Evolutionary conservation across 2,113 vertebrate species (phyloP), one percentile per base, ranked within the genome.

Genomic region (Callorhinus ursinus): DNA sequence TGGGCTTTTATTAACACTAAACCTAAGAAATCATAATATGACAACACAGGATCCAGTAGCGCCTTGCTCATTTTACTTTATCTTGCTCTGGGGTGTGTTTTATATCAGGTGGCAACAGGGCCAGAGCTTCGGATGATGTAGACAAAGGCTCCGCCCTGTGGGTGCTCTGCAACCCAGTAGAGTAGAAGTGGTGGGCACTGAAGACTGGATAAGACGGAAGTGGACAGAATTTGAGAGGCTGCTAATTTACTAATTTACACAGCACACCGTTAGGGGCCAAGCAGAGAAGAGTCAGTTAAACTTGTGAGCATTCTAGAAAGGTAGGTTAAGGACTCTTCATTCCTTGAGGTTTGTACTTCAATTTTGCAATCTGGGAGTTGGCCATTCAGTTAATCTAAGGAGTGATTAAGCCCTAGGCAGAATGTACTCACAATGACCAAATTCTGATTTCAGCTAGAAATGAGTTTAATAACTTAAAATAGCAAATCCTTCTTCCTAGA

Each of bases 401-500:
- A 83, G n/a, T 88, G 91, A 95, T 97, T 93, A 98, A 85, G 57
- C 46, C 46, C 55, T 51, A 61, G 84, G 93, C 93, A 95, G 93
- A 96, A 91, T 39, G 55, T 61, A 21, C 76, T 97, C 39, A 61
- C 2, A 77, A 72, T 91, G 71, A 95, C 72, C 53, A 95, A 93
- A 83, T 86, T 95, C 77, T 97, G 92, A 95, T 96, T 95, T 96
- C 92, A 90, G 59, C 87, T 81, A 88, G 53, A 89, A 95, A 88
- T 3, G 59, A 91, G 84, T 93, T 93, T 91, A 95, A 93, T 91
- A 93, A 93, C 24, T 19, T 79, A 96, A 94, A 96, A 82, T 94
- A 97, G 98, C 93, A 95, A 97, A 94, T 94, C 61, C 39, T 49
- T 94, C 71, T 96, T 93, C 74, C 65, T 96, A 93, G 77, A 97